phyloP scores from a whole-genome alignment of 2,113 vertebrate species.

The Megatriorchis doriae region DNA sequence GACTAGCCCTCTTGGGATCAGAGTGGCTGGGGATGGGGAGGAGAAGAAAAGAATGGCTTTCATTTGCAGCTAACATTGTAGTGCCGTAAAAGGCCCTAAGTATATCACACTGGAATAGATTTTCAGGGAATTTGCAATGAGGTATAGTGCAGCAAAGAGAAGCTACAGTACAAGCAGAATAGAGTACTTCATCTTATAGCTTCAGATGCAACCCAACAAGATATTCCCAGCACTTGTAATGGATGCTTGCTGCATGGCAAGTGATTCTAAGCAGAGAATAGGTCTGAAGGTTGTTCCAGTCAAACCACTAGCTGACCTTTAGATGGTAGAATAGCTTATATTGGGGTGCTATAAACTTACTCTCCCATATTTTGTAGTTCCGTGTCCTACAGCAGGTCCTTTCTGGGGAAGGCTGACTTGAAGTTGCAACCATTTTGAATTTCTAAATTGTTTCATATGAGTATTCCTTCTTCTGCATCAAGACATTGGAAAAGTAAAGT shows the following conservation, averaged over 20 bases:
- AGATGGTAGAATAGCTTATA: neutral
- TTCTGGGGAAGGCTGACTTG: neutral
- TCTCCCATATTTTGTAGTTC: neutral
- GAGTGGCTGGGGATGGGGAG: neutral
- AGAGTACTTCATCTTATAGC: neutral
- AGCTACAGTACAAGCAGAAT: neutral
- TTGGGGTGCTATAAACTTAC: neutral
- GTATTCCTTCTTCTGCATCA: neutral
- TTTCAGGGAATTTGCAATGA: neutral
- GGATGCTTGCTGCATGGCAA: neutral
- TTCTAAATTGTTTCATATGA: neutral
- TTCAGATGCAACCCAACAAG: neutral
- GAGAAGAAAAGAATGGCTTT: slow-evolving; percentile 3
- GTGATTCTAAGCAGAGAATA: neutral
- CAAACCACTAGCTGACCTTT: neutral
- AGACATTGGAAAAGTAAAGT: neutral
- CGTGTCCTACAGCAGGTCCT: neutral
- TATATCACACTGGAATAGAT: neutral
- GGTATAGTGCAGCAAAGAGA: neutral
- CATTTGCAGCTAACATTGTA: neutral
- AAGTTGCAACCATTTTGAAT: neutral
- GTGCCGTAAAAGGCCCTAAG: neutral
- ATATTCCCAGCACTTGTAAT: neutral
- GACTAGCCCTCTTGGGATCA: neutral
- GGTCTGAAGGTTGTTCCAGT: neutral